Conservation (phyloP, 2,113 vertebrate genomes). For the Empidonax alnorum region DNA sequence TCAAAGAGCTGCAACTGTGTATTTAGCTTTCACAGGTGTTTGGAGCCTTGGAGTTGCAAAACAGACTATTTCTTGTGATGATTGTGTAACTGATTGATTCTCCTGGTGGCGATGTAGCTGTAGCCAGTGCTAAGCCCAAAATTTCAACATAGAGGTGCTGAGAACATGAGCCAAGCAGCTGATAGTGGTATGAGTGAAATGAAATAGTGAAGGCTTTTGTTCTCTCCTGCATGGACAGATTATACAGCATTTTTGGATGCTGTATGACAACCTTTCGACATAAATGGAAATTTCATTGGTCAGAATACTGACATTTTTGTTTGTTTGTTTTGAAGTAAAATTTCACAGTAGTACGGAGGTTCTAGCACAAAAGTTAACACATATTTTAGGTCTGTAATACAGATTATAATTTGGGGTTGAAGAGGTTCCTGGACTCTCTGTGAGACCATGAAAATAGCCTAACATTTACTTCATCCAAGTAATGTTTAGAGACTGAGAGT, state of each 20-base stretch:
- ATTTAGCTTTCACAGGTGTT: not conserved
- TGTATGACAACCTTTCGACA: not conserved
- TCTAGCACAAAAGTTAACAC: not conserved
- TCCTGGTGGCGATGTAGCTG: not conserved
- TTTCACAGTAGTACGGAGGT: not conserved
- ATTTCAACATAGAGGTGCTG: not conserved
- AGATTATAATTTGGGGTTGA: not conserved
- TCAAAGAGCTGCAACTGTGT: not conserved
- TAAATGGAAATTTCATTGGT: not conserved
- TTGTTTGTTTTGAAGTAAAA: not conserved
- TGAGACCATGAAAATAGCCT: not conserved
- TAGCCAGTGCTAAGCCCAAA: not conserved
- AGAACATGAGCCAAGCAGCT: not conserved
- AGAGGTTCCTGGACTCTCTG: not conserved
- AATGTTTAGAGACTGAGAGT: not conserved
- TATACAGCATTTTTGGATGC: not conserved
- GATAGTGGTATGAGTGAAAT: not conserved
- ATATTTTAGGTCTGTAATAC: not conserved
- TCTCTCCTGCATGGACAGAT: not conserved
- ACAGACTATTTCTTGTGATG: not conserved
- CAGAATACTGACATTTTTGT: not conserved
- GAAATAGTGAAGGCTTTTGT: not conserved
- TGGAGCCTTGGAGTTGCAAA: not conserved
- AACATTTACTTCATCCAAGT: not conserved
- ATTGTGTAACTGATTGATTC: not conserved